Evolutionary conservation across 2,113 vertebrate genomes (phyloP), one percentile per base, ranked within the genome.

Genomic region (Lontra canadensis): DNA sequence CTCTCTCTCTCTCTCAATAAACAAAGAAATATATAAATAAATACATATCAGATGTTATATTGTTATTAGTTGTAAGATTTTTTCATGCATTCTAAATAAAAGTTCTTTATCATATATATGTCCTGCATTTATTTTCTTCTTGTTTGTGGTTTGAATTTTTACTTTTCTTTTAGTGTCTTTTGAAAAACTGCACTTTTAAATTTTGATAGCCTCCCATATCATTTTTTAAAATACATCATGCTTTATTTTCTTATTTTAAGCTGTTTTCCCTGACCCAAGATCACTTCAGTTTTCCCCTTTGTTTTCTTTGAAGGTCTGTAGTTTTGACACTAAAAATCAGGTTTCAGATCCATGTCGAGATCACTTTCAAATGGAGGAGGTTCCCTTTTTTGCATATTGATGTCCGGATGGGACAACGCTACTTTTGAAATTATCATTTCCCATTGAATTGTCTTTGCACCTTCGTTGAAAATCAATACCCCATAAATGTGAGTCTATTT

Each of bases 171-270:
- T 7, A 83, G 21, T 39, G 36, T 4, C 4, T 71, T 88, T 96
- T 80, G 67, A 84, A 81, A 11, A 93, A 52, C 18, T 69, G 39
- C 57, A 23, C 8, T 73, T 74, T 49, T 55, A 25, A 88, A 88
- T 93, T 90, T 86, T 69, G 14, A 18, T 36, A 1, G 1, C 69
- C 29, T 95, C 31, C 69, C 18, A 2, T 31, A 71, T 86, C 8
- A 61, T 55, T 88, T 89, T 78, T 49, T 91, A 49, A 47, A 47
- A n/a, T 55, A n/a, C 6, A 18, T 76, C 4, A 15, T 36, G 14
- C 6, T 74, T 93, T 84, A n/a, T n/a, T 92, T 84, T 9, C 21
- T 93, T 63, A 63, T 69, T 94, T 86, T 26, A 73, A 95, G 84
- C 21, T 39, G 1, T 63, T 61, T 95, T 57, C 17, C 26, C 13